phyloP scores from a whole-genome alignment of 2,888 invertebrate genomes.

The Oeneis ivallda region DNA sequence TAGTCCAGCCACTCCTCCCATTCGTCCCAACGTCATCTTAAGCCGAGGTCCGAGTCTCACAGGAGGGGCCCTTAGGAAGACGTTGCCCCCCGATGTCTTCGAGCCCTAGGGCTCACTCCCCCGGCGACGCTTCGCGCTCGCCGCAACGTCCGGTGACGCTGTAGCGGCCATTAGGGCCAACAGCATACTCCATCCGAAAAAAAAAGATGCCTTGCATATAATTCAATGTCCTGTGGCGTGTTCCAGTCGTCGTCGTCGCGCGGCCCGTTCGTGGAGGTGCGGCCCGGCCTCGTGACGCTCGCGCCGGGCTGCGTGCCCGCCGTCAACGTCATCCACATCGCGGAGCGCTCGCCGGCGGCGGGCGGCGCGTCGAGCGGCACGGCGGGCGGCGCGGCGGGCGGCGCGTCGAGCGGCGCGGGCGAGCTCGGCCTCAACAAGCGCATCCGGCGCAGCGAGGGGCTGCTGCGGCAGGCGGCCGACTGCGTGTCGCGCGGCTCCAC shows the following conservation, averaged over 20 bases:
- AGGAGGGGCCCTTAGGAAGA: no score
- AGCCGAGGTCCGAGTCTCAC: no score
- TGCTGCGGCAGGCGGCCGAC: constrained; percentile 90
- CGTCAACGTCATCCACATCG: constrained; percentile 69
- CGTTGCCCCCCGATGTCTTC: no score
- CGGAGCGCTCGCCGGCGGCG: constrained; percentile 52
- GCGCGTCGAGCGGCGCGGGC: constrained; percentile 34
- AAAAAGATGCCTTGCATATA: no score
- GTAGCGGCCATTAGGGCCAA: no score
- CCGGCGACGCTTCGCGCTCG: no score
- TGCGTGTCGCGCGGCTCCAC: constrained; percentile 93
- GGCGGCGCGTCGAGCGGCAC: neutral
- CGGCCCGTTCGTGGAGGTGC: constrained; percentile 55
- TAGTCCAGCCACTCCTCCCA: no score
- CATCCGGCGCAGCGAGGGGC: constrained; percentile 88
- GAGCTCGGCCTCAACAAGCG: constrained; percentile 75
- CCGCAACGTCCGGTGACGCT: no score
- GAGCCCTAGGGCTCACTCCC: no score
- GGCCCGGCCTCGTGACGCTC: constrained; percentile 67
- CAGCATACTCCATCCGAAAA: no score
- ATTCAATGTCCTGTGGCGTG: neutral
- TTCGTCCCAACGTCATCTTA: no score
- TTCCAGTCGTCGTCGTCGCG: constrained; percentile 24
- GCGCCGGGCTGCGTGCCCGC: constrained; percentile 57
- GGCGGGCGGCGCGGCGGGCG: neutral